Base-by-base conservation (phyloP, 2,797 vertebrate species). In the Coregonus sp. region DNA sequence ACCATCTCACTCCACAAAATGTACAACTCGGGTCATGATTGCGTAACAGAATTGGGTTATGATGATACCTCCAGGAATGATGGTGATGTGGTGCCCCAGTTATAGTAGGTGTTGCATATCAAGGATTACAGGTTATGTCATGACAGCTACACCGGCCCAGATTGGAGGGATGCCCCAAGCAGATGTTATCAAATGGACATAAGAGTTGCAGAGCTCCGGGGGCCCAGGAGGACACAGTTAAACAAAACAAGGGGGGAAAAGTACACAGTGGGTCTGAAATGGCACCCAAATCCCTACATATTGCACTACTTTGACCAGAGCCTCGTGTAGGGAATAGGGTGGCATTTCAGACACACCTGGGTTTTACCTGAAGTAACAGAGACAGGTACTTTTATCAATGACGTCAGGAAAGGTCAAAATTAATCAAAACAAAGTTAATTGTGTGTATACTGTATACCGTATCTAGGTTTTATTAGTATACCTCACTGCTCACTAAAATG, bases 111-210 rank as follows among this genome's bases (percentile, higher is more conserved):
- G 68, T 75, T 63, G 54, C 76, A 75, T 65, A 71, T 70, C 25
- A 25, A 72, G 75, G 80, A 75, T 74, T 76, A 77, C 59, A 67
- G 56, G 75, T 81, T 75, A 73, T 75, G 75, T 75, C 72, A 80
- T 78, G 78, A 75, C 72, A 80, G 71, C 71, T 67, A 75, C 73
- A 72, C 56, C 31, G 40, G 31, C 73, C 69, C 69, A 75, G 75
- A 82, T 71, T 77, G 76, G 69, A 51, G 33, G 72, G 37, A 71
- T 70, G 71, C 75, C 70, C 40, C 40, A n/a, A 47, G 59, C 54
- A 50, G 16, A 35, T 52, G 33, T 25, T 35, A 2, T 69, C 31
- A 59, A 33, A 73, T 37, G 15, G 16, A 61, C 33, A 37, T 37
- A 14, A 25, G 70, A 56, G 12, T 18, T 31, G 31, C 51, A 73